Percentiles rank a stretch among this genome's conserved stretches.
These are phyloP conservation scores for Hesperia comma DNA, from an alignment of 2,888 invertebrate species.

Conservation along the genomic window DNA sequence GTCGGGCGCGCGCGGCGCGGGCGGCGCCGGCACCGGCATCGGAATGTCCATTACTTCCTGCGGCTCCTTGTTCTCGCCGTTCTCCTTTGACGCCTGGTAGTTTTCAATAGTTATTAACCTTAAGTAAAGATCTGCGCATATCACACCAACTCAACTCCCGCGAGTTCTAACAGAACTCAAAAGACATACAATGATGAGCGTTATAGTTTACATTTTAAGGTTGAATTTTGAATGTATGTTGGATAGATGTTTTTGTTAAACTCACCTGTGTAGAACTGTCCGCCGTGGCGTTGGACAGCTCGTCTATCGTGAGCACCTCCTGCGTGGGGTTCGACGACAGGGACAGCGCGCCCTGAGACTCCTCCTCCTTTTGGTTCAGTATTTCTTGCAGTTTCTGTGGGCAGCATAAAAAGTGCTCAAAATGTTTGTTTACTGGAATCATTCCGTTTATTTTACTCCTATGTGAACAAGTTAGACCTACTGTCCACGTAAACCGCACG, in stretches of 20 bases:
- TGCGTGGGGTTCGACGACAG: constrained; percentile 62
- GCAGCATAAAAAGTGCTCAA: not conserved
- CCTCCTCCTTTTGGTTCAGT: constrained; percentile 86
- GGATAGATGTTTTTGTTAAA: no score
- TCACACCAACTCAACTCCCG: no score
- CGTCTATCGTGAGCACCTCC: constrained; percentile 68
- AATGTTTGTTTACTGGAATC: no score
- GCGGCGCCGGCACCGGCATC: constrained; percentile 80
- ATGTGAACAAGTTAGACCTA: no score
- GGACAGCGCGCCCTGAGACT: constrained; percentile 71
- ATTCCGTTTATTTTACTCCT: no score
- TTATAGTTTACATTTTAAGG: no score
- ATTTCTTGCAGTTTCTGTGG: constrained; percentile 86
- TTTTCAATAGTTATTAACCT: not conserved
- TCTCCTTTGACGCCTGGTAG: constrained; percentile 68
- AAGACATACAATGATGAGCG: no score
- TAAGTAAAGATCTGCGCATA: no score
- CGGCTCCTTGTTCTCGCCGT: constrained; percentile 59
- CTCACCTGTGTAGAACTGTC: constrained; percentile 66
- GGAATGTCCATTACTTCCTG: constrained; percentile 88
- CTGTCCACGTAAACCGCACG: no score
- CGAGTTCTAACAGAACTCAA: no score
- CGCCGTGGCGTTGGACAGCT: constrained; percentile 62
- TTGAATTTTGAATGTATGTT: no score
- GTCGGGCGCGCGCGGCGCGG: constrained; percentile 54